These are phyloP conservation scores for Stenopsyche tienmushanensis DNA, from an alignment of 1,140 invertebrate species.

Conservation along the genomic window DNA sequence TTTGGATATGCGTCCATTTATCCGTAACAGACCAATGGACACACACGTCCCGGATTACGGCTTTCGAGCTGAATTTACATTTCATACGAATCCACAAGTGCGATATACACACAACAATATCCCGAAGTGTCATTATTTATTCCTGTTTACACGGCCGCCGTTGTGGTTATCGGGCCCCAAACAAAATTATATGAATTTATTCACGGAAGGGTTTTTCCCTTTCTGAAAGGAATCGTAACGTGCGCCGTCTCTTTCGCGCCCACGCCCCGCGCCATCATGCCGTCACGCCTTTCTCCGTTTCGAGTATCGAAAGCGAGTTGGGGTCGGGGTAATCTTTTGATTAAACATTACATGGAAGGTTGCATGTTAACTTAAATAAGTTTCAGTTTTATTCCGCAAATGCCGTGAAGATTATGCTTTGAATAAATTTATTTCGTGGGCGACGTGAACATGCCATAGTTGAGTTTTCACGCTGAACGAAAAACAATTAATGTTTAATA, in stretches of 20 bases:
- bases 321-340: slow-evolving; percentile 39
- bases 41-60: slow-evolving; percentile 6
- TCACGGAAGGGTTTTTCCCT: slow-evolving; percentile 26
- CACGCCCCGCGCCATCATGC: neutral
- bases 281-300: neutral
- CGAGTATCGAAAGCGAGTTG: slow-evolving; percentile 16
- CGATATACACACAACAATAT: slow-evolving; percentile 25
- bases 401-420: slow-evolving; percentile 17
- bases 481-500: neutral
- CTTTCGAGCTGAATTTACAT: slow-evolving; percentile 19
- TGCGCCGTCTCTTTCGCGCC: neutral
- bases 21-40: too few relatives aligned
- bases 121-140: slow-evolving; percentile 39
- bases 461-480: too few relatives aligned
- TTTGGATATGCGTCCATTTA: too few relatives aligned
- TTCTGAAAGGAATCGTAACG: neutral
- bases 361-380: slow-evolving; percentile 33
- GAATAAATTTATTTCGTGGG: too few relatives aligned
- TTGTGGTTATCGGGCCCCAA: slow-evolving; percentile 29
- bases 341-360: slow-evolving; percentile 37
- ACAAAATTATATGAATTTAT: slow-evolving; percentile 38
- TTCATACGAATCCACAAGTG: slow-evolving; percentile 23
- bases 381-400: slow-evolving; percentile 27
- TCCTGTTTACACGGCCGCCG: slow-evolving; percentile 36
- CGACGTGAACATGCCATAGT: too few relatives aligned